phyloP scores from a whole-genome alignment of 2,113 vertebrate genomes.

The Ptilonorhynchus violaceus region DNA sequence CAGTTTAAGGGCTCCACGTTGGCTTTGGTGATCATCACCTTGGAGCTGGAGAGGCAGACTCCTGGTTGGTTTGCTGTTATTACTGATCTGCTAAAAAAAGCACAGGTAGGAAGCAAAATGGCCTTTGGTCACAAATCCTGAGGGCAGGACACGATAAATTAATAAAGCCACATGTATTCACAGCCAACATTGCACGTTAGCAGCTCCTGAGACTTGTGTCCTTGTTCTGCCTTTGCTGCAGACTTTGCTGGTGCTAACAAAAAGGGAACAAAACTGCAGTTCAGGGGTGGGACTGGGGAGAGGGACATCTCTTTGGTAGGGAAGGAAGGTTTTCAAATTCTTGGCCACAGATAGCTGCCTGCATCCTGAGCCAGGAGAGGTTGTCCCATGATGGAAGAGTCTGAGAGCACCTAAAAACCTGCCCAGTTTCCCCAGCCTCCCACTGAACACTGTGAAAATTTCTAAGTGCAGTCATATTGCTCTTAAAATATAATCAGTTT shows the following conservation, averaged over 20 bases:
- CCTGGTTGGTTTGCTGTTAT: conserved; percentile 84
- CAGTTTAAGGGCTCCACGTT: conserved; percentile 96
- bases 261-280: background rate
- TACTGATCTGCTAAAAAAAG: conserved; percentile 91
- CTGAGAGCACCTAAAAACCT: background rate
- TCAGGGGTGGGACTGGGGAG: background rate
- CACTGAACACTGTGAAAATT: background rate
- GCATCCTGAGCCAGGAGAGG: background rate
- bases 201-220: background rate
- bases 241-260: background rate
- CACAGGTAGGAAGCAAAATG: conserved; percentile 80
- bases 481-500: background rate
- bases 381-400: background rate
- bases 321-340: background rate
- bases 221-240: background rate
- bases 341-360: background rate
- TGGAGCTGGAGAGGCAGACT: conserved; percentile 88
- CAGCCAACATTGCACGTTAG: background rate
- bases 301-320: background rate
- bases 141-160: background rate
- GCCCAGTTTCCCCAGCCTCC: background rate
- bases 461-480: background rate
- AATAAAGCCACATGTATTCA: background rate
- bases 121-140: background rate
- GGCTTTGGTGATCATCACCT: conserved; percentile 97